phyloP scores from a whole-genome alignment of 2,888 invertebrate genomes.

The Deilephila porcellus region DNA sequence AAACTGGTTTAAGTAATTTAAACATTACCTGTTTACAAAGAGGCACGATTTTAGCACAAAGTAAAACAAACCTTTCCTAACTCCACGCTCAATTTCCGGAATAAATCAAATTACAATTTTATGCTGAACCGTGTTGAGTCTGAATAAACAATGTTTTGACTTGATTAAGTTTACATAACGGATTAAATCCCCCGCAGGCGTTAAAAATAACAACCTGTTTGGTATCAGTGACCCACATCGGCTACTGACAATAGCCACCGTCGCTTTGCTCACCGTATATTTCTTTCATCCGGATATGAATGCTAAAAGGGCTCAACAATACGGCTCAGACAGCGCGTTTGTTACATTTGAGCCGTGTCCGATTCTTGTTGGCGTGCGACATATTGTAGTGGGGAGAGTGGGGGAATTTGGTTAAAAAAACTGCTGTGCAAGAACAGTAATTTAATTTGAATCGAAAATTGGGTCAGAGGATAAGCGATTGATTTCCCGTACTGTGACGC shows the following conservation, averaged over 20 bases:
- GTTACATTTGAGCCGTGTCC: conserved; percentile 36
- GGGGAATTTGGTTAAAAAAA: background rate
- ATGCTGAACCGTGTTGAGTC: too few relatives aligned
- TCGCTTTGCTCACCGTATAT: conserved; percentile 15
- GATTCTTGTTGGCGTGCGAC: conserved; percentile 14
- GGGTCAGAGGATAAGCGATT: too few relatives aligned
- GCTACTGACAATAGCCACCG: background rate
- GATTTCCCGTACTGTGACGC: too few relatives aligned
- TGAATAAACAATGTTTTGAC: background rate
- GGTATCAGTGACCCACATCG: conserved; percentile 10
- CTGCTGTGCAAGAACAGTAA: too few relatives aligned
- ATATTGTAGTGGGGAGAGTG: background rate
- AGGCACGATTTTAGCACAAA: too few relatives aligned
- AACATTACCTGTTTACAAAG: too few relatives aligned
- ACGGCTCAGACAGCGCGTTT: conserved; percentile 32
- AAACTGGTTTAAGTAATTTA: too few relatives aligned
- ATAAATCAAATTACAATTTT: too few relatives aligned
- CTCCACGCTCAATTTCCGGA: too few relatives aligned
- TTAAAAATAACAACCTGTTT: background rate
- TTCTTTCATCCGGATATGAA: conserved; percentile 29
- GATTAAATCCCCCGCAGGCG: background rate
- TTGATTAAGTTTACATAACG: conserved; percentile 2
- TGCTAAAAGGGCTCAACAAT: conserved; percentile 44
- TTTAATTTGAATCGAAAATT: too few relatives aligned
- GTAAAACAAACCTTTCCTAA: too few relatives aligned